These are phyloP conservation scores for Clupea harengus DNA, from an alignment of 2,113 vertebrate genomes.

Conservation along the genomic window DNA sequence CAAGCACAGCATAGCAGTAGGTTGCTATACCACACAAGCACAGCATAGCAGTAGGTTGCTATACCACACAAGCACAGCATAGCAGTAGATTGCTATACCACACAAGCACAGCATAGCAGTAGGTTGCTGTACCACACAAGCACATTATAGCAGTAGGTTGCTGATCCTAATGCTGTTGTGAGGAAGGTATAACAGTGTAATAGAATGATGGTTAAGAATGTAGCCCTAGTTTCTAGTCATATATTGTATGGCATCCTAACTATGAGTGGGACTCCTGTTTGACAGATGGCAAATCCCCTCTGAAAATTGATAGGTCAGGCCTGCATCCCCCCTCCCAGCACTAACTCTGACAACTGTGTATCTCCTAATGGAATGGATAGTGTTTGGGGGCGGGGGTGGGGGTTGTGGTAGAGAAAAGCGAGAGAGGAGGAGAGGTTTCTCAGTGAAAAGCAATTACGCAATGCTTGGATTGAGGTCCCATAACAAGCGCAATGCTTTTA, in stretches of 20 bases:
- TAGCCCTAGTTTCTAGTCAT: background rate
- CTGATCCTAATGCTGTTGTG: background rate
- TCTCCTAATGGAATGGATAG: conserved; percentile 1
- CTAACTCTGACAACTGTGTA: conserved; percentile 25
- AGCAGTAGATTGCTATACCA: too few relatives aligned
- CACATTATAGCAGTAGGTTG: background rate
- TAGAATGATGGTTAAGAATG: background rate
- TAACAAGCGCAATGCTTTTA: conserved; percentile 28
- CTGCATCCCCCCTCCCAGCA: conserved; percentile 35
- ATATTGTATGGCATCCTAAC: conserved; percentile 32
- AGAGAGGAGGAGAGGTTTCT: background rate
- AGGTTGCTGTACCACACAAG: too few relatives aligned
- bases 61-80: too few relatives aligned
- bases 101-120: too few relatives aligned
- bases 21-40: too few relatives aligned
- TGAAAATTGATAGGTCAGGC: conserved; percentile 40
- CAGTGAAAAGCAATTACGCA: conserved; percentile 17
- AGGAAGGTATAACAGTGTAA: background rate
- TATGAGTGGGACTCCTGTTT: conserved; percentile 5
- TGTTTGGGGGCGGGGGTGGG: background rate
- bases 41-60: too few relatives aligned
- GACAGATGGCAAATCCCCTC: conserved; percentile 47
- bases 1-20: too few relatives aligned
- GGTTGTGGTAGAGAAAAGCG: conserved; percentile 8
- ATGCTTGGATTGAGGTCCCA: conserved; percentile 26